These are phyloP conservation scores for Carcharodon carcharias DNA, from an alignment of 2,797 vertebrate genomes.

Conservation along the genomic window DNA sequence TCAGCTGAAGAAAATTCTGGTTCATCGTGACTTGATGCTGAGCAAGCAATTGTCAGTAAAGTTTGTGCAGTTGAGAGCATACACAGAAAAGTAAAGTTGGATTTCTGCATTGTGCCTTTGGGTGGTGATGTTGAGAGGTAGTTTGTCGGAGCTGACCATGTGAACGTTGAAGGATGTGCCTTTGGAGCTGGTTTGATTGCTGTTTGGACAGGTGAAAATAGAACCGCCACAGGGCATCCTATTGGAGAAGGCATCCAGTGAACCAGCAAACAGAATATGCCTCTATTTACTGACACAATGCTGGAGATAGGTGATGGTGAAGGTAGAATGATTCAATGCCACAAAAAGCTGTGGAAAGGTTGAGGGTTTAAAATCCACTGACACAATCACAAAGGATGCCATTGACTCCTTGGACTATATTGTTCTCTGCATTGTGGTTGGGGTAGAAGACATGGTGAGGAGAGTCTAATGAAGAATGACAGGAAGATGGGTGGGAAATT, in stretches of 20 bases:
- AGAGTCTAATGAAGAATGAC: not conserved
- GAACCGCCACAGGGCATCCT: not conserved
- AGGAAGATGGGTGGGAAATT: not conserved
- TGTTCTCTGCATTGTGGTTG: too few relatives aligned
- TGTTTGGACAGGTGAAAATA: not conserved
- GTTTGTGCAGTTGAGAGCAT: not conserved
- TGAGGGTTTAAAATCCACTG: not conserved
- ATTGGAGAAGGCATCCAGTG: not conserved
- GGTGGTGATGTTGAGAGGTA: not conserved
- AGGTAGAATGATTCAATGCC: not conserved
- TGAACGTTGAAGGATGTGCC: not conserved
- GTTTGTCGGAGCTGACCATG: not conserved
- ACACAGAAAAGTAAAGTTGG: not conserved
- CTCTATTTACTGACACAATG: not conserved
- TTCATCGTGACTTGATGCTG: not conserved
- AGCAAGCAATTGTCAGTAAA: not conserved
- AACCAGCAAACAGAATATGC: not conserved
- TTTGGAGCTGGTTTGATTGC: not conserved
- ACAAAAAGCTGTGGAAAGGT: not conserved
- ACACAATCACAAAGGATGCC: not conserved
- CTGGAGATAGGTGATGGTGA: not conserved
- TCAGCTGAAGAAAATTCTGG: not conserved
- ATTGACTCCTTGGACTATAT: not conserved
- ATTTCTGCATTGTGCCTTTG: not conserved
- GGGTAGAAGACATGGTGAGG: not conserved